phyloP scores from a whole-genome alignment of 2,888 invertebrate species.

The Euphydryas editha region DNA sequence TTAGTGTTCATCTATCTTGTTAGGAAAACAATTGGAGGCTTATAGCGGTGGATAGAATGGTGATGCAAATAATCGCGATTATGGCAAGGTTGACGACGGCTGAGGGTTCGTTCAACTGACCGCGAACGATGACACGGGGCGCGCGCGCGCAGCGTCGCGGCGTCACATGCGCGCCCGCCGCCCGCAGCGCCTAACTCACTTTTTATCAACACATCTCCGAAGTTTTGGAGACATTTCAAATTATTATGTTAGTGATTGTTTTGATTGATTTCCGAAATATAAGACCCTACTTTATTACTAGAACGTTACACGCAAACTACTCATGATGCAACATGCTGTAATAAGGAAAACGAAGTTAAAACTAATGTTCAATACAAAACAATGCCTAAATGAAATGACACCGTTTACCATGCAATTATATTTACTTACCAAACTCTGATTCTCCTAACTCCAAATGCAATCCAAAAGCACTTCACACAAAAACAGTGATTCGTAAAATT shows the following conservation, averaged over 20 bases:
- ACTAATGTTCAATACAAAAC: conserved; percentile 18
- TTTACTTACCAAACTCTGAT: conserved; percentile 66
- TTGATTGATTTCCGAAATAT: background rate
- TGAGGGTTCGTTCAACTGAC: conserved; percentile 83
- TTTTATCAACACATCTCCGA: conserved; percentile 13
- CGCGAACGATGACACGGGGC: conserved; percentile 81
- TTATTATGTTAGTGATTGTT: background rate
- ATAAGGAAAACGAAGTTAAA: conserved; percentile 39
- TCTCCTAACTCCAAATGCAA: conserved; percentile 57
- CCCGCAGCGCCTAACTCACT: conserved; percentile 47
- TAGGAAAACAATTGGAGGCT: conserved; percentile 66
- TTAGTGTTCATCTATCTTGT: conserved; percentile 43
- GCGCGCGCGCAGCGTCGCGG: conserved; percentile 72
- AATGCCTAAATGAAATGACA: conserved; percentile 32
- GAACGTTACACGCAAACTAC: conserved; percentile 5
- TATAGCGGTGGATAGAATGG: conserved; percentile 71
- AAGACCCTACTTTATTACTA: background rate
- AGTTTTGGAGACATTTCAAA: background rate
- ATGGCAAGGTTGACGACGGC: conserved; percentile 82
- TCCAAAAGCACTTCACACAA: conserved; percentile 72
- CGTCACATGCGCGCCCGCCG: conserved; percentile 55
- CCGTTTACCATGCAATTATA: conserved; percentile 19
- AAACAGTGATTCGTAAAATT: conserved; percentile 50
- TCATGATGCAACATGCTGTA: conserved; percentile 42
- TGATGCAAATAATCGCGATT: conserved; percentile 82